Conservation (phyloP, 2,888 invertebrate genomes). For the Pandemis cinnamomeana region DNA sequence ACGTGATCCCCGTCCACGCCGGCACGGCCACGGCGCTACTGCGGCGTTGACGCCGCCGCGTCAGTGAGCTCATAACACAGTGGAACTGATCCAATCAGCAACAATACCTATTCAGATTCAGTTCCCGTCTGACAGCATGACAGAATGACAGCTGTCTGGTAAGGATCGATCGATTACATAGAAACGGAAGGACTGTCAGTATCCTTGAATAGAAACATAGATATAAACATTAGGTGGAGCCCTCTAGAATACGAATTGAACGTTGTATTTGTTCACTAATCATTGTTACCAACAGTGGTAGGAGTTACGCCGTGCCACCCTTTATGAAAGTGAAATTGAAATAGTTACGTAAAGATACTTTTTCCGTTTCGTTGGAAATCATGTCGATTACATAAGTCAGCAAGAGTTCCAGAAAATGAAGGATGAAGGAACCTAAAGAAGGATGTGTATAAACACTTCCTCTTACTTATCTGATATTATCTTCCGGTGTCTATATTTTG, state of each 20-base stretch:
- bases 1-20: neutral
- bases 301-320: neutral
- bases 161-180: conserved; percentile 35
- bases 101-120: conserved; percentile 14
- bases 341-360: conserved; percentile 36
- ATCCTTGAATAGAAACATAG: conserved; percentile 17
- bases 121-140: conserved; percentile 24
- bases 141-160: conserved; percentile 38
- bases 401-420: conserved; percentile 14
- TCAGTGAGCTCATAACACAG: conserved; percentile 1
- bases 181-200: conserved; percentile 20
- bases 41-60: neutral
- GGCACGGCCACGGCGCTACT: neutral
- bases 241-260: neutral
- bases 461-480: neutral
- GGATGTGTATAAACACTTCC: neutral
- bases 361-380: conserved; percentile 11
- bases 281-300: neutral
- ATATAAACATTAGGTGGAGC: conserved; percentile 18
- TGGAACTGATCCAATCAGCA: conserved; percentile 15
- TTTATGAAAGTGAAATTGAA: conserved; percentile 23
- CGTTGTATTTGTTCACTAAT: conserved; percentile 6
- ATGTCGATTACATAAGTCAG: conserved; percentile 31
- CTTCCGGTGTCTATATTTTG: neutral
- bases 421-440: conserved; percentile 1